phyloP scores from a whole-genome alignment of 2,797 vertebrate species.

The Cygnus olor region DNA sequence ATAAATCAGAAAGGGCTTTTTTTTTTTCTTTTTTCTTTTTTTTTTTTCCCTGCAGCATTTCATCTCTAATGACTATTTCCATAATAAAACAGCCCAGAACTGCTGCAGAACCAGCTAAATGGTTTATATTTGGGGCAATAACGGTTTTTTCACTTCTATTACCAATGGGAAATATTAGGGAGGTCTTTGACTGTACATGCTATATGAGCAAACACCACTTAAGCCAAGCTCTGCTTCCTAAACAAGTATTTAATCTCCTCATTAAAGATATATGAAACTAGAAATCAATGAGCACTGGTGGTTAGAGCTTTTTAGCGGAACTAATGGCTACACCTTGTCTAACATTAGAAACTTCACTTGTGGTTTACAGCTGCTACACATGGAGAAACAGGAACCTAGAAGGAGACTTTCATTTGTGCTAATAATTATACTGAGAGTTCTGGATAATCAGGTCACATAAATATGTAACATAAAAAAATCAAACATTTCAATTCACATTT shows the following conservation, averaged over 20 bases:
- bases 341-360: constrained; percentile 89
- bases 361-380: constrained; percentile 87
- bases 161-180: constrained; percentile 84
- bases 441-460: constrained; percentile 66
- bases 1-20: not conserved
- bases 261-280: constrained; percentile 99
- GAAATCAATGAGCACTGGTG: constrained; percentile 91
- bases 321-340: constrained; percentile 96
- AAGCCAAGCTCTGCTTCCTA: constrained; percentile 92
- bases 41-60: constrained; percentile 22
- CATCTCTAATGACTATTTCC: constrained; percentile 25
- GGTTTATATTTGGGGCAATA: constrained; percentile 80
- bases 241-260: constrained; percentile 99
- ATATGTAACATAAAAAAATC: constrained; percentile 53
- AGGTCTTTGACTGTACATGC: constrained; percentile 82
- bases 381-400: constrained; percentile 74
- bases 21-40: not conserved
- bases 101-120: constrained; percentile 75
- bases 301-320: constrained; percentile 87
- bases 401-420: constrained; percentile 61
- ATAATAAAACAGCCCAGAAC: not conserved
- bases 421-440: constrained; percentile 68
- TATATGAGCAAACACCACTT: constrained; percentile 86
- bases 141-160: constrained; percentile 72
- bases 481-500: constrained; percentile 59